Evolutionary conservation across 1,140 invertebrate genomes (phyloP).

Genomic region (Meloidogyne hapla): DNA sequence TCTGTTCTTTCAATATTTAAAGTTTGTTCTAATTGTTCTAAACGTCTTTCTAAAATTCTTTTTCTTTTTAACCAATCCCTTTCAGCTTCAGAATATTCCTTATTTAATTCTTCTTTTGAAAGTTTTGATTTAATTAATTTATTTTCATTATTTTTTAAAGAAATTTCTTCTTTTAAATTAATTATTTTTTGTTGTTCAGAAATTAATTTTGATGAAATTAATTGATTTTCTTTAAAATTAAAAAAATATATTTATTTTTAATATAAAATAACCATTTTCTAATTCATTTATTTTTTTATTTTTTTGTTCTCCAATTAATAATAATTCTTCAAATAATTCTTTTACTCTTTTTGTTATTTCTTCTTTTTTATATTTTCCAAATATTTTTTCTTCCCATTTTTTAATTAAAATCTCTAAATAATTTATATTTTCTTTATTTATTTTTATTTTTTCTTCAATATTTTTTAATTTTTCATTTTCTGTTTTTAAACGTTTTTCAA

Average conservation of each 20-base stretch:
- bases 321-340: neutral
- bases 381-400: conserved; percentile 11
- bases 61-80: neutral
- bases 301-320: neutral
- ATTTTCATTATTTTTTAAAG: neutral
- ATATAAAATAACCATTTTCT: neutral
- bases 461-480: conserved; percentile 5
- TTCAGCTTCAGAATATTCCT: neutral
- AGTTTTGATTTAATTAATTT: neutral
- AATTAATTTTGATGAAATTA: neutral
- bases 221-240: neutral
- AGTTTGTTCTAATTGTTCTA: conserved; percentile 3
- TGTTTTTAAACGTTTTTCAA: neutral
- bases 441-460: neutral
- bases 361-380: neutral
- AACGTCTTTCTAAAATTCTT: neutral
- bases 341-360: conserved; percentile 9
- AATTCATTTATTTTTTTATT: conserved; percentile 3
- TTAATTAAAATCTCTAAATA: neutral
- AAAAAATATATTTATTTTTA: neutral
- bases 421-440: neutral
- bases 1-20: neutral
- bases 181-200: conserved; percentile 5
- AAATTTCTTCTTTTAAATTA: conserved; percentile 10
- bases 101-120: neutral